A percentile compares a stretch with the other conserved stretches of the same genome.
Evolutionary conservation across 2,797 vertebrate genomes (phyloP).

Genomic region (Pangasius mekongensis): DNA sequence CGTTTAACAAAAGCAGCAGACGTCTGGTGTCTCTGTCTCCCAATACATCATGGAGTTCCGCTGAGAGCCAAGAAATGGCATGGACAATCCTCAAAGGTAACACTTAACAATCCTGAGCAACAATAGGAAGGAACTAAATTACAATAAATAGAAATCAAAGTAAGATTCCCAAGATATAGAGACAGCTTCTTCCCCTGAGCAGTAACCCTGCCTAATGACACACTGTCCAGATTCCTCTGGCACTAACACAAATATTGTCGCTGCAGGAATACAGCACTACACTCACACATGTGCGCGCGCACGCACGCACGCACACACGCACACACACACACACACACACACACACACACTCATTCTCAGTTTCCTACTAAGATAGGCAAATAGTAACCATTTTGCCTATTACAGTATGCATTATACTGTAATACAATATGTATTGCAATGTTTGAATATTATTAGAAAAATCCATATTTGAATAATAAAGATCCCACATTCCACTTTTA

Average conservation of each 20-base stretch:
- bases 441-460: neutral
- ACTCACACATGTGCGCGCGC: neutral
- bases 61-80: slow-evolving; percentile 37
- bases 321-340: neutral
- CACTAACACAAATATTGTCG: neutral
- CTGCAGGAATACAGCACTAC: neutral
- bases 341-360: neutral
- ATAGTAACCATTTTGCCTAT: neutral
- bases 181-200: neutral
- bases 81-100: slow-evolving; percentile 26
- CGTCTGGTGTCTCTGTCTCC: slow-evolving; percentile 56
- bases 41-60: slow-evolving; percentile 52
- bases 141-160: slow-evolving; percentile 1
- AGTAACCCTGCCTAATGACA: neutral
- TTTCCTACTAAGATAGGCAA: neutral
- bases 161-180: neutral
- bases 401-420: neutral
- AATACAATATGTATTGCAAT: neutral
- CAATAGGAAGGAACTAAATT: neutral
- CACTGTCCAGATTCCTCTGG: neutral
- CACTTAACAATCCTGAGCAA: neutral
- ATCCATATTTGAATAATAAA: neutral
- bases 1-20: slow-evolving; percentile 56
- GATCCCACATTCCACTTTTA: neutral
- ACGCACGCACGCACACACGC: neutral